These are phyloP conservation scores for Eurois occulta DNA, from an alignment of 2,888 invertebrate species.

Conservation along the genomic window DNA sequence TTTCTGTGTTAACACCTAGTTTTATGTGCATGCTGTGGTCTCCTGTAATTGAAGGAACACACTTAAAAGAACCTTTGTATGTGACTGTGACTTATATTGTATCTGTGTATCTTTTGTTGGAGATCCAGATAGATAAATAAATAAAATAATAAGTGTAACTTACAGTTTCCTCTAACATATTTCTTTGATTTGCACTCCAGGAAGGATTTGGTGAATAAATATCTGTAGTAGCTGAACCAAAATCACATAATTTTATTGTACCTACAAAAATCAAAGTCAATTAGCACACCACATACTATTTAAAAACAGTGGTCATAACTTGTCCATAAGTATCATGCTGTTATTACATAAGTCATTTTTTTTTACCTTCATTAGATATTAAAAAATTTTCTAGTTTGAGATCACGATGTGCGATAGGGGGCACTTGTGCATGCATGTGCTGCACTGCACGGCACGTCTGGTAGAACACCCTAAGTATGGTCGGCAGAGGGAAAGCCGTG, in stretches of 20 bases:
- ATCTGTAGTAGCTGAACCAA: conserved; percentile 98
- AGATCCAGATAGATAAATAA: too few species aligned
- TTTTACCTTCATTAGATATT: conserved; percentile 94
- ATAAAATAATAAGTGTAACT: too few species aligned
- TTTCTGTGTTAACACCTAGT: too few species aligned
- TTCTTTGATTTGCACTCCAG: conserved; percentile 98
- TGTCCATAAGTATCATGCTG: conserved; percentile 25
- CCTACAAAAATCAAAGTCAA: conserved; percentile 74
- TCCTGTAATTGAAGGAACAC: too few species aligned
- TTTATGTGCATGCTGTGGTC: too few species aligned
- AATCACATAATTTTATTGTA: conserved; percentile 98
- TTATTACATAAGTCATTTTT: conserved; percentile 17
- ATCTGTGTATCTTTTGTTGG: too few species aligned
- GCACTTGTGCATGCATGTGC: conserved; percentile 97
- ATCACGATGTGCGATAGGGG: conserved; percentile 98
- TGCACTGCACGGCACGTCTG: conserved; percentile 97
- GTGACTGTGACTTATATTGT: too few species aligned
- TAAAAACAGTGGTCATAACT: conserved; percentile 8
- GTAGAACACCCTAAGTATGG: conserved; percentile 96
- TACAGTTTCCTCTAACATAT: conserved; percentile 98
- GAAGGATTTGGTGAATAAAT: conserved; percentile 95
- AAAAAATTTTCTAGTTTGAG: conserved; percentile 99
- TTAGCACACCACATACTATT: conserved; percentile 3
- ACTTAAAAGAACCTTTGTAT: too few species aligned
- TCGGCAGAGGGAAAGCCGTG: conserved; percentile 91